Percentiles rank a stretch among this genome's conserved stretches.
These are phyloP conservation scores for Phrynosoma platyrhinos DNA, from an alignment of 2,113 vertebrate genomes.

Conservation along the genomic window DNA sequence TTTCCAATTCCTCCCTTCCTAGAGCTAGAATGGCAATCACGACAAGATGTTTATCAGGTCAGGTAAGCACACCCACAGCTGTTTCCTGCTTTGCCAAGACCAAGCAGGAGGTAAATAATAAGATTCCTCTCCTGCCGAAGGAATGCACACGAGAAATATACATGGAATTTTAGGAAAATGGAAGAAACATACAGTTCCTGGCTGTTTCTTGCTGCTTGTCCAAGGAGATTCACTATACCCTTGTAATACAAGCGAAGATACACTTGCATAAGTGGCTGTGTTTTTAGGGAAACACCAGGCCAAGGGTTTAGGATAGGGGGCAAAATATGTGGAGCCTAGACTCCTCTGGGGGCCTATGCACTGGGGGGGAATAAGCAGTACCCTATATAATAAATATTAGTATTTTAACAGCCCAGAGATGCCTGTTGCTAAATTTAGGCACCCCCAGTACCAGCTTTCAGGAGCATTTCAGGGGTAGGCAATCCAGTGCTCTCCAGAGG, in stretches of 20 bases:
- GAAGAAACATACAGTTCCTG: background rate
- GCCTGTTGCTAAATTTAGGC: too few species aligned
- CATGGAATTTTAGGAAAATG: background rate
- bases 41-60: slow-evolving; percentile 15
- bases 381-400: too few species aligned
- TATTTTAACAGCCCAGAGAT: too few species aligned
- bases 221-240: slow-evolving; percentile 24
- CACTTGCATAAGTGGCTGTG: background rate
- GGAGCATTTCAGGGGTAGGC: too few species aligned
- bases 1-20: slow-evolving; percentile 21
- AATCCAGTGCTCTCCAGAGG: too few species aligned
- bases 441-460: too few species aligned
- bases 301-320: too few species aligned
- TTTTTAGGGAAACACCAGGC: too few species aligned
- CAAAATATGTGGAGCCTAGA: too few species aligned
- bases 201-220: slow-evolving; percentile 22
- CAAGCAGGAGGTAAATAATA: slow-evolving; percentile 27
- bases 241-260: slow-evolving; percentile 38
- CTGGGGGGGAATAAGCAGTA: too few species aligned
- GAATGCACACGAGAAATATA: fast-evolving
- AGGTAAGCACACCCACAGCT: slow-evolving; percentile 65
- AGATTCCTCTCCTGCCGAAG: background rate
- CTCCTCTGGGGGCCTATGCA: too few species aligned
- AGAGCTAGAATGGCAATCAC: background rate
- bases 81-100: slow-evolving; percentile 56